A percentile compares a stretch with the other conserved stretches of the same genome.
Conservation (phyloP, 1,140 invertebrate genomes). For the Leguminivora glycinivorella region DNA sequence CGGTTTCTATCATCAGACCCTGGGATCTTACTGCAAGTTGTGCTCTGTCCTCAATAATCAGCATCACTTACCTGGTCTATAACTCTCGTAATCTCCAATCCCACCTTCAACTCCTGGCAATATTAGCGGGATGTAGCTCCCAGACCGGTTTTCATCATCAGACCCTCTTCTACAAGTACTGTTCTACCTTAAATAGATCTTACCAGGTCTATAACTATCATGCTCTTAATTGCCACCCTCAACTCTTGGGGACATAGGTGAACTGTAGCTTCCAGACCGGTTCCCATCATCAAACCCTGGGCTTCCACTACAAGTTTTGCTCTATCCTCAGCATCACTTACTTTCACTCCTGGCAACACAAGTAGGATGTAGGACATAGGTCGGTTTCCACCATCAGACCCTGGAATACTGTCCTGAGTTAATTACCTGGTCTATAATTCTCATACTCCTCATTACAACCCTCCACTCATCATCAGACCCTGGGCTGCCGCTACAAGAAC, state of each 20-base stretch:
- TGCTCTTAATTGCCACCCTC: slow-evolving; percentile 68
- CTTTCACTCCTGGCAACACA: slow-evolving; percentile 76
- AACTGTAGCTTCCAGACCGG: slow-evolving; percentile 72
- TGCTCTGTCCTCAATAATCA: slow-evolving; percentile 47
- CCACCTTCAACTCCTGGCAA: slow-evolving; percentile 75
- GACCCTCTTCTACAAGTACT: slow-evolving; percentile 61
- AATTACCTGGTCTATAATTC: slow-evolving; percentile 71
- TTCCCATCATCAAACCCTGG: slow-evolving; percentile 74
- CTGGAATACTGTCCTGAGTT: slow-evolving; percentile 21
- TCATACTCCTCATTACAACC: slow-evolving; percentile 67
- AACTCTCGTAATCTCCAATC: slow-evolving; percentile 65
- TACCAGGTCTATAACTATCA: slow-evolving; percentile 73
- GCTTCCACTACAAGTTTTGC: slow-evolving; percentile 61
- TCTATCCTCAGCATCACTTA: slow-evolving; percentile 55
- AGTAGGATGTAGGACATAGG: slow-evolving; percentile 76
- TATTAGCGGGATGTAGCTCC: slow-evolving; percentile 74
- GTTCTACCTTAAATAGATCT: no score
- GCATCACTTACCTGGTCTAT: slow-evolving; percentile 67
- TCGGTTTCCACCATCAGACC: slow-evolving; percentile 71
- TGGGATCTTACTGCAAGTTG: slow-evolving; percentile 63
- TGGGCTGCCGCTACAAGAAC: slow-evolving; percentile 64
- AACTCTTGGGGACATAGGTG: slow-evolving; percentile 73
- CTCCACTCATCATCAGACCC: slow-evolving; percentile 66
- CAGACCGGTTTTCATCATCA: slow-evolving; percentile 72
- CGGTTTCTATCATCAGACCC: slow-evolving; percentile 73